Evolutionary conservation across 2,797 vertebrate genomes (phyloP).

Genomic region (Acipenser transmontanus): DNA sequence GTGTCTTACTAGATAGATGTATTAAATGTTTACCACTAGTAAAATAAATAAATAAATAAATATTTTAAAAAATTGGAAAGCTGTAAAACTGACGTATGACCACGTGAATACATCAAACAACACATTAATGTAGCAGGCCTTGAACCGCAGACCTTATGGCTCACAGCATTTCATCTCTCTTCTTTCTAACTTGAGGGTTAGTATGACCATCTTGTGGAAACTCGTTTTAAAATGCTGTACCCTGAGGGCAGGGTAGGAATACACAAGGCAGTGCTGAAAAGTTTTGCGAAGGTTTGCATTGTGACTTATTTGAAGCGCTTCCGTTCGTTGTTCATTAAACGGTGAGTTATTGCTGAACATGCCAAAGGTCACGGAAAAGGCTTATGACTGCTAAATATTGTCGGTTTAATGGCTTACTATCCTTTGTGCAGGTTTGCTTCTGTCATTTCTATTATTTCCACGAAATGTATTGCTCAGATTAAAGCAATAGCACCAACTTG

Average conservation of each 20-base stretch:
- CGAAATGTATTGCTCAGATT: constrained; percentile 18
- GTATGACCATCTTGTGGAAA: constrained; percentile 15
- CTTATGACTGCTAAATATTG: constrained; percentile 89
- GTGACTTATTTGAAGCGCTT: constrained; percentile 71
- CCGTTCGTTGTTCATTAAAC: constrained; percentile 98
- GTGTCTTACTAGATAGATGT: constrained; percentile 6
- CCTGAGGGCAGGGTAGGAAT: constrained; percentile 46
- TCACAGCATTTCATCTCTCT: constrained; percentile 30
- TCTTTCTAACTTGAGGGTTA: constrained; percentile 40
- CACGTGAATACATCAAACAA: constrained; percentile 52
- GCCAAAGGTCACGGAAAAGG: constrained; percentile 94
- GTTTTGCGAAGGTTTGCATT: constrained; percentile 62
- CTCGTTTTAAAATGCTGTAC: constrained; percentile 40
- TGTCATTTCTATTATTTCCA: constrained; percentile 53
- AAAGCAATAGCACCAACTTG: constrained; percentile 14
- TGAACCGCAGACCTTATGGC: constrained; percentile 30
- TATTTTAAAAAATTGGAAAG: constrained; percentile 26
- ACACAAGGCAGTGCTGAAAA: constrained; percentile 53
- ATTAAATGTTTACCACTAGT: constrained; percentile 25
- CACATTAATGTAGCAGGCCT: constrained; percentile 37
- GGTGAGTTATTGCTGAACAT: constrained; percentile 85
- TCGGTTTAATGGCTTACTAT: constrained; percentile 63
- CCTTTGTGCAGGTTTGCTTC: constrained; percentile 76
- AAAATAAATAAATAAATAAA: constrained; percentile 8
- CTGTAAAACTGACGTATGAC: constrained; percentile 41